Percentiles rank a stretch among this genome's conserved stretches.
Evolutionary conservation across 2,888 invertebrate genomes (phyloP).

Genomic region (Lordiphosa fenestrarum): DNA sequence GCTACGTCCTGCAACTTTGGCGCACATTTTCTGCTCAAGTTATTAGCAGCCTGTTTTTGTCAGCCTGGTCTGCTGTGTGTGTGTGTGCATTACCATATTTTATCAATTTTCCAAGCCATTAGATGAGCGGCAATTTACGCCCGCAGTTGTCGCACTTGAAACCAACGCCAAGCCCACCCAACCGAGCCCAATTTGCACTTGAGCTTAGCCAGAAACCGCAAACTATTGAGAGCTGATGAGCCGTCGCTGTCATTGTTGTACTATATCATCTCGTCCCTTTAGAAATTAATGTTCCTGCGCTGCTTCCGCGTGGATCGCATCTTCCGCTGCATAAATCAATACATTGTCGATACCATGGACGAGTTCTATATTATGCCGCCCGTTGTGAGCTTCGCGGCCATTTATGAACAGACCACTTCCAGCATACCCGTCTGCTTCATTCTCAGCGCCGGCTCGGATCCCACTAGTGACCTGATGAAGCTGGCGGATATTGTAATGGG

Average conservation of each 20-base stretch:
- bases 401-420: conserved; percentile 91
- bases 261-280: conserved; percentile 41
- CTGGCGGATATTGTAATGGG: conserved; percentile 86
- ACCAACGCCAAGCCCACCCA: conserved; percentile 49
- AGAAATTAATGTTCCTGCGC: conserved; percentile 90
- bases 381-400: conserved; percentile 88
- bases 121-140: conserved; percentile 73
- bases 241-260: conserved; percentile 40
- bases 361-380: conserved; percentile 94
- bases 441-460: conserved; percentile 96
- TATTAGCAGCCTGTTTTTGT: conserved; percentile 75
- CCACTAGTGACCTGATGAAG: conserved; percentile 92
- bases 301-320: conserved; percentile 95
- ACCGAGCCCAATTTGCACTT: conserved; percentile 75
- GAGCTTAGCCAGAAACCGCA: conserved; percentile 49
- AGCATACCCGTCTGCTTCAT: conserved; percentile 95
- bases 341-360: conserved; percentile 90
- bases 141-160: conserved; percentile 71
- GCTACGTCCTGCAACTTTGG: conserved; percentile 71
- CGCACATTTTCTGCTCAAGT: conserved; percentile 75
- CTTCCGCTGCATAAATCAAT: conserved; percentile 91
- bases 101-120: conserved; percentile 78
- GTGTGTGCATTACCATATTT: conserved; percentile 75
- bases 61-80: conserved; percentile 45
- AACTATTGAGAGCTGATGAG: conserved; percentile 41